These are phyloP conservation scores for Edolisoma coerulescens DNA, from an alignment of 2,113 vertebrate species.

Conservation along the genomic window DNA sequence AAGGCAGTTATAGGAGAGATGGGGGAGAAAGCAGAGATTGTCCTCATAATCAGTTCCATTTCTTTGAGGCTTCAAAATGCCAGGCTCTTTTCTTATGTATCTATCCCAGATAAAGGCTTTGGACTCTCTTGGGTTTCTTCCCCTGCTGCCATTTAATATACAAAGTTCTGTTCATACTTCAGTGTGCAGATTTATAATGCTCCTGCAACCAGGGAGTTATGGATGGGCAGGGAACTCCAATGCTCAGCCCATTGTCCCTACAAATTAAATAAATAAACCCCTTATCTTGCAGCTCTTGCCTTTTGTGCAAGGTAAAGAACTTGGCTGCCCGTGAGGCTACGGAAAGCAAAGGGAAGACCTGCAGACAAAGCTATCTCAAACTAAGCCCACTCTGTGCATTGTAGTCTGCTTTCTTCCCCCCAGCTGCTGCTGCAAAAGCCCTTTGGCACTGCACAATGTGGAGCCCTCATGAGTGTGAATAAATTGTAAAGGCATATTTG, in stretches of 20 bases:
- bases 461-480: not conserved
- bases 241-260: not conserved
- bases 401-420: not conserved
- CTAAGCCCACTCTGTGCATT: not conserved
- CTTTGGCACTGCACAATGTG: rapidly evolving
- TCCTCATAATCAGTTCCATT: not conserved
- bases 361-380: conserved; percentile 30
- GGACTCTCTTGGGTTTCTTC: not conserved
- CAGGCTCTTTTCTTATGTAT: not conserved
- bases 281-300: not conserved
- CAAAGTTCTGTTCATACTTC: not conserved
- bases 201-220: not conserved
- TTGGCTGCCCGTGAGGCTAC: not conserved
- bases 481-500: not conserved
- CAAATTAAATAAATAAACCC: not conserved
- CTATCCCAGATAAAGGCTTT: conserved; percentile 1
- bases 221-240: not conserved
- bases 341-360: not conserved
- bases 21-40: not conserved
- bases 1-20: not conserved
- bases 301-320: not conserved
- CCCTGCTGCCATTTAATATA: not conserved
- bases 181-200: not conserved
- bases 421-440: not conserved
- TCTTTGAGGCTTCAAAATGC: conserved; percentile 12